Conservation (phyloP, 2,797 vertebrate genomes). For the Amblyraja radiata region DNA sequence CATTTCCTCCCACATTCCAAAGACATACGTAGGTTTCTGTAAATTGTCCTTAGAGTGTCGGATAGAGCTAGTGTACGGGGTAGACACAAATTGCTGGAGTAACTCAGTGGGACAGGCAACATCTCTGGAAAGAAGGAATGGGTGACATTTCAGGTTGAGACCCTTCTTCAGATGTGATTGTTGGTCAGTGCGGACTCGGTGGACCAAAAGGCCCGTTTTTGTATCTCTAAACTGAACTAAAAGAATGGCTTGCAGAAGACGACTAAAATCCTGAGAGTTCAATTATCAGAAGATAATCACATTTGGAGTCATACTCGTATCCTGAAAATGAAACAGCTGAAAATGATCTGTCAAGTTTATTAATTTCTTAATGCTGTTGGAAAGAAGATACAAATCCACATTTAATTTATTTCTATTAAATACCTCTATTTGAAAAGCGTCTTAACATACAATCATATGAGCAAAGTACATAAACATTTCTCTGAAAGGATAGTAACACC, state of each 20-base stretch:
- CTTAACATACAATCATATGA: background rate
- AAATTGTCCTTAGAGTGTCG: no score
- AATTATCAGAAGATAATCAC: background rate
- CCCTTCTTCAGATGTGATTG: no score
- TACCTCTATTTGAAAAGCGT: slow-evolving; percentile 1
- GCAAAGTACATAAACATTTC: background rate
- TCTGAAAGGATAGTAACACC: background rate
- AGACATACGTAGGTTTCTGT: no score
- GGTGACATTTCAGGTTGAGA: no score
- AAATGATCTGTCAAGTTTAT: background rate
- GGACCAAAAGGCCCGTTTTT: no score
- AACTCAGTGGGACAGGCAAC: no score
- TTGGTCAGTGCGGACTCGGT: no score
- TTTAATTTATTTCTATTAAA: background rate
- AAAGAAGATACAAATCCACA: background rate
- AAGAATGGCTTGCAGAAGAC: background rate
- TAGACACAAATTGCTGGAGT: no score
- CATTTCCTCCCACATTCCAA: no score
- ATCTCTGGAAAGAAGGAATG: no score
- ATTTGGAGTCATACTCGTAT: background rate
- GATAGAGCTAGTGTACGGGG: no score
- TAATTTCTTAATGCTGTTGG: background rate
- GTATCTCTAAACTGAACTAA: no score
- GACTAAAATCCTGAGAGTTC: background rate
- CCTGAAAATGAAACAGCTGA: background rate